Conservation (phyloP, 2,888 invertebrate species). For the Oxycera nigricornis region DNA sequence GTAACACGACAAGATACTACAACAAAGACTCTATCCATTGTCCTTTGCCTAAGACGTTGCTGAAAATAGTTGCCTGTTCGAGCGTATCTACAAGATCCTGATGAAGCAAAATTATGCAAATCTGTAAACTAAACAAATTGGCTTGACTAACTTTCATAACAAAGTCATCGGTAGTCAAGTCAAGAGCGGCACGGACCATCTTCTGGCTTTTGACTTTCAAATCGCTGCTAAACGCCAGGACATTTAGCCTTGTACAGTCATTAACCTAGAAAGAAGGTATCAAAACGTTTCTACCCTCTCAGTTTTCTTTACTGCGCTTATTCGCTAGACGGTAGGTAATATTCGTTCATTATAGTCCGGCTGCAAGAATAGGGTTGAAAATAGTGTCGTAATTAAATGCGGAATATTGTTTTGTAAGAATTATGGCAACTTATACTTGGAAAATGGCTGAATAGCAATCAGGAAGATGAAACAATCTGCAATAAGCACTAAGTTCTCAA, state of each 20-base stretch:
- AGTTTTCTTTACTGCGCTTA: not conserved
- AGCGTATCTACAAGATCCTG: not conserved
- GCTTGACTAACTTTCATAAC: conserved; percentile 44
- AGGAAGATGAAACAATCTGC: too few species aligned
- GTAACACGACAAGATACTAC: not conserved
- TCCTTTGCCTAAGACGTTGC: not conserved
- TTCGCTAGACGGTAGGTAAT: too few species aligned
- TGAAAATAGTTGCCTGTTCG: not conserved
- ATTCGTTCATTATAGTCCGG: too few species aligned
- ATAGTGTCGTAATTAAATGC: too few species aligned
- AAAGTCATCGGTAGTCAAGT: conserved; percentile 39
- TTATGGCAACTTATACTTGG: too few species aligned
- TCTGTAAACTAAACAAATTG: conserved; percentile 44
- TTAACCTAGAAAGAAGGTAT: conserved; percentile 37
- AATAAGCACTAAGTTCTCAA: too few species aligned
- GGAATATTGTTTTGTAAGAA: too few species aligned
- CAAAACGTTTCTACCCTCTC: not conserved
- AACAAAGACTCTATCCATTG: not conserved
- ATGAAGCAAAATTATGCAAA: conserved; percentile 42
- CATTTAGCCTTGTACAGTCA: conserved; percentile 42
- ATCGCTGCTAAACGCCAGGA: conserved; percentile 27
- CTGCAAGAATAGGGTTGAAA: too few species aligned
- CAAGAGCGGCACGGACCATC: not conserved
- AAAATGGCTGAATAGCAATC: too few species aligned
- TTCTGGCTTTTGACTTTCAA: conserved; percentile 1